Base-by-base conservation (phyloP, 1,140 invertebrate species). In the Drosophila novamexicana region DNA sequence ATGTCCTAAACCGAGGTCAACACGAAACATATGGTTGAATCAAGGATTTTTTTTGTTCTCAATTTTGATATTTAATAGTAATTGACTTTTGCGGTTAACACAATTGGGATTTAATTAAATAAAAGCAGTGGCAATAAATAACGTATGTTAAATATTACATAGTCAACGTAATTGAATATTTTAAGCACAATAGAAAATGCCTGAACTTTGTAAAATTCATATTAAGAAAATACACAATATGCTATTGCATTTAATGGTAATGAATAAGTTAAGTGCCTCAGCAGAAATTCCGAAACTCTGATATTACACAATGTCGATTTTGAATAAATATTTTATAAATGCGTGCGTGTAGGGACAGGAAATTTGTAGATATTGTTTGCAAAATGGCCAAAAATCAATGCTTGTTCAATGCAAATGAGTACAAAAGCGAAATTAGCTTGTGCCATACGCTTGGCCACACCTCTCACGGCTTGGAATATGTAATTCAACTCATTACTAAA, bases 401-500 rank as follows among this genome's bases (percentile, higher is more conserved):
- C 62, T 22, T 75, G 73, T 75, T 75, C 45, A 63, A 75, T 75
- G 72, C 72, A 73, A 73, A 73, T 73, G 47, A 67, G 64, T 34
- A 45, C 54, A 72, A 45, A 4, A 32, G 14, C 61, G 22, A 50
- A 18, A 45, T 8, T 39, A 49, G 22, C 34, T 14, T 59, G 22
- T 34, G 39, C 8, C 10, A 7, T 29, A 29, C 56, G 9, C 37
- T 45, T 22, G 12, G 18, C 14, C 14, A 62, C 18, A 16, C 58
- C 4, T 16, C 14, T 12, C 12, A 12, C 16, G 5, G 12, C 22
- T 16, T 52, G 57, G 62, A 52, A 74, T 74, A 84, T 80, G 81
- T 77, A 83, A 84, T 77, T 80, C 49, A 72, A 77, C 81, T 85
- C 77, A 80, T 83, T 81, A 85, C 63, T 42, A 59, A 44, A 69